Conservation (phyloP, 2,888 invertebrate genomes). For the Sylvicola cinctus region DNA sequence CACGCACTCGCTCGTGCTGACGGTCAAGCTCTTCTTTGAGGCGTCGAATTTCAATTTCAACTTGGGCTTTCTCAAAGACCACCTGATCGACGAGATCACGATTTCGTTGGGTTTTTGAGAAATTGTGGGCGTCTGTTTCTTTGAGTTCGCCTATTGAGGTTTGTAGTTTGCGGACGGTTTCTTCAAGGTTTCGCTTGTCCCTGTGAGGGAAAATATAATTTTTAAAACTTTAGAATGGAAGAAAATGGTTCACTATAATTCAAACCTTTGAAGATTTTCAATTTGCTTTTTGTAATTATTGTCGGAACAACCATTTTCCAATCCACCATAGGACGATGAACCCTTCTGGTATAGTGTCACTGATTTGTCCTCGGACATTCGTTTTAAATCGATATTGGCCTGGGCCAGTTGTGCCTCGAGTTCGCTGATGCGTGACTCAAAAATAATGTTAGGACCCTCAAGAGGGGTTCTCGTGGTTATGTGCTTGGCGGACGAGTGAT, state of each 20-base stretch:
- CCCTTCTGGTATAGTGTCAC: conserved; percentile 8
- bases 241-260: too few relatives aligned
- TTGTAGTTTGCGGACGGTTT: conserved; percentile 46
- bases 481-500: conserved; percentile 1
- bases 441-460: conserved; percentile 61
- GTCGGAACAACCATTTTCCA: conserved; percentile 12
- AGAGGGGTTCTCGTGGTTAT: conserved; percentile 18
- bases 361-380: conserved; percentile 40
- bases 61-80: conserved; percentile 53
- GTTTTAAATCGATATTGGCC: conserved; percentile 51
- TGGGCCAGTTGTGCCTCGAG: conserved; percentile 67
- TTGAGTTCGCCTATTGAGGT: conserved; percentile 39
- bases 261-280: conserved; percentile 39
- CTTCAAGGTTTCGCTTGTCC: conserved; percentile 46
- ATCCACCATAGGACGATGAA: neutral
- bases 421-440: conserved; percentile 67
- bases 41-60: conserved; percentile 54
- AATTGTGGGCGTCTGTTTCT: conserved; percentile 37
- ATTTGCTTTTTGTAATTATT: conserved; percentile 46
- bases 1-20: conserved; percentile 53
- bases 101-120: conserved; percentile 41
- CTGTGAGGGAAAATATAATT: conserved; percentile 21
- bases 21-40: conserved; percentile 57
- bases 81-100: conserved; percentile 55
- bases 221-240: too few relatives aligned